Percentiles rank a stretch among this genome's conserved stretches.
phyloP scores from a whole-genome alignment of 2,797 vertebrate species.

The Microctenopoma lineatum region DNA sequence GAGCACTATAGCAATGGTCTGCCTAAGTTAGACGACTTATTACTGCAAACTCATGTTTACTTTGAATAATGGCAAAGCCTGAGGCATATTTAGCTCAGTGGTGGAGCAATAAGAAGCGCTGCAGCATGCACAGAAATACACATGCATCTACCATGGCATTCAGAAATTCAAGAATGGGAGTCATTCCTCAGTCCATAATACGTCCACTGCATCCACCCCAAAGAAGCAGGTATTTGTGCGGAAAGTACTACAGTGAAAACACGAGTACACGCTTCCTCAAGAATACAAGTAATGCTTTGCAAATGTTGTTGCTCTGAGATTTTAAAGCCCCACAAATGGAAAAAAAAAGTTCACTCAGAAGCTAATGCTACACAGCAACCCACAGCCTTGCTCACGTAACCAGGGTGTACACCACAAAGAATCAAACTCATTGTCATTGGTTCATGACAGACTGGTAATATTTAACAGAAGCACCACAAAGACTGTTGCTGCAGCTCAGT shows the following conservation, averaged over 20 bases:
- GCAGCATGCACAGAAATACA: constrained; percentile 28
- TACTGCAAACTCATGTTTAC: constrained; percentile 44
- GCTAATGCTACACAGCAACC: constrained; percentile 6
- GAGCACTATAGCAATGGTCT: constrained; percentile 27
- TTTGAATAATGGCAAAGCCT: constrained; percentile 48
- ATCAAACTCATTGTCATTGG: neutral
- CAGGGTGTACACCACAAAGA: constrained; percentile 5
- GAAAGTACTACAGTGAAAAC: constrained; percentile 43
- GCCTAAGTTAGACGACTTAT: constrained; percentile 32
- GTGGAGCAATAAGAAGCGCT: constrained; percentile 25
- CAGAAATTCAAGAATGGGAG: constrained; percentile 67
- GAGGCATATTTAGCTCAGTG: constrained; percentile 40
- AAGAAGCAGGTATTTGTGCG: constrained; percentile 73
- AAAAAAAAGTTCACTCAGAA: constrained; percentile 1
- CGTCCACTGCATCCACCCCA: constrained; percentile 65
- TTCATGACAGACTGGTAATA: constrained; percentile 10
- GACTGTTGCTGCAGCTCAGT: constrained; percentile 1
- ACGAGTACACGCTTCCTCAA: constrained; percentile 21
- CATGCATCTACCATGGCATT: constrained; percentile 36
- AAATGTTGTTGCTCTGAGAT: constrained; percentile 12
- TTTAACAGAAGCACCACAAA: constrained; percentile 13
- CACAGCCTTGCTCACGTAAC: constrained; percentile 7
- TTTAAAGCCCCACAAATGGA: neutral
- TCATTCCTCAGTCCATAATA: constrained; percentile 65
- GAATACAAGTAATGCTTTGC: constrained; percentile 32